phyloP scores from a whole-genome alignment of 1,140 invertebrate species.

The Sarcophaga bullata region DNA sequence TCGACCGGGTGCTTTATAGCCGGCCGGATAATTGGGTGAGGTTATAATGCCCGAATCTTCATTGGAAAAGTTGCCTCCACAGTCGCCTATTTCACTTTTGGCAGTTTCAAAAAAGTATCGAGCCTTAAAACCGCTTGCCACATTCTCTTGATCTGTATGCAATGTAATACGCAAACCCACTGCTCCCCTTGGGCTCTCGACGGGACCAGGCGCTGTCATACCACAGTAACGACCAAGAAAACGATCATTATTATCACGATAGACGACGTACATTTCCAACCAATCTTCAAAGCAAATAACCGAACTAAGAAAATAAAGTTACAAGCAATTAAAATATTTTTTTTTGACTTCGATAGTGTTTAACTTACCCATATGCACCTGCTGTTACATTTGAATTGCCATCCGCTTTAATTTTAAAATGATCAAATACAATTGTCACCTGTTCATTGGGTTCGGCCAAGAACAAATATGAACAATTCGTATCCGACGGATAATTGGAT shows the following conservation, averaged over 20 bases:
- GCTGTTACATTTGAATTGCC: constrained; percentile 70
- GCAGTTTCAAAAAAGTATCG: constrained; percentile 87
- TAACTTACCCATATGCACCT: constrained; percentile 71
- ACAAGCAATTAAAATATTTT: constrained; percentile 3
- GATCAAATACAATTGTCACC: constrained; percentile 91
- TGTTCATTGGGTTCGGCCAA: constrained; percentile 87
- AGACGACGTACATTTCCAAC: constrained; percentile 91
- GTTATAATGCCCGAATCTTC: constrained; percentile 85
- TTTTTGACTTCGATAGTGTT: neutral
- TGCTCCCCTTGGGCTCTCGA: constrained; percentile 87
- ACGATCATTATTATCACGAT: constrained; percentile 80
- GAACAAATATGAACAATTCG: constrained; percentile 93
- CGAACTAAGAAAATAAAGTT: constrained; percentile 64
- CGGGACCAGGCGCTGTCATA: constrained; percentile 84
- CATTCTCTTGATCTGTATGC: constrained; percentile 83
- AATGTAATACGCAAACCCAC: constrained; percentile 84
- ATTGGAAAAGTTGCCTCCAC: constrained; percentile 89
- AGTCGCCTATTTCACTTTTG: constrained; percentile 90
- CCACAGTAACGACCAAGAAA: constrained; percentile 89
- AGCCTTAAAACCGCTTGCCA: constrained; percentile 91
- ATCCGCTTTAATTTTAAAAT: constrained; percentile 86
- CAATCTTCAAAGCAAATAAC: constrained; percentile 89
- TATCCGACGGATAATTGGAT: constrained; percentile 92
- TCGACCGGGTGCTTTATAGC: constrained; percentile 81
- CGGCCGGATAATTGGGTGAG: constrained; percentile 87